Base-by-base conservation (phyloP, 2,113 vertebrate genomes). In the Dinomys branickii region DNA sequence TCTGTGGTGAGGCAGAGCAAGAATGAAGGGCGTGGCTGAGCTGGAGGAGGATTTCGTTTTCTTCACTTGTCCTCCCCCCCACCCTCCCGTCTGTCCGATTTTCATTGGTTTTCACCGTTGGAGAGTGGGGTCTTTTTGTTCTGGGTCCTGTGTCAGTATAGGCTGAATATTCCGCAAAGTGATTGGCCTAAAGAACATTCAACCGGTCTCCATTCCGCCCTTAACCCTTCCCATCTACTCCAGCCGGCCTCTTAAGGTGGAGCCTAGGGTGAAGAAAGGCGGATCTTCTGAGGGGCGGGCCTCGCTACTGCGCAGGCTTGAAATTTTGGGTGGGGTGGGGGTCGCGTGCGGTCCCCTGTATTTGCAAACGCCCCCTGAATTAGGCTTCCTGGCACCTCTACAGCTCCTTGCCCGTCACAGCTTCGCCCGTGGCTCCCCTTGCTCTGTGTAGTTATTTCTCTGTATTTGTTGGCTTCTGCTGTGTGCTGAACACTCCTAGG, bases 21-120 rank as follows among this genome's bases (percentile, higher is more conserved):
- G 97, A 98, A 96, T 97, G 86, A 97, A 96, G 91, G 97, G 97
- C 94, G 97, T 95, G 95, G 91, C 88, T 30, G 44, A 75, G 2
- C 28, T n/a, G 71, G 69, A 85, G 82, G 94, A 91, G 96, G 85
- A 85, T 19, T 85, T 94, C 7, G 0, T 56, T 50, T 56, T 4
- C 19, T 17, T 52, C 7, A 44, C 24, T 20, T 20, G 1, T 35
- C 35, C 10, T 47, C 59, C 14, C 11, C 47, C 54, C 47, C n/a
- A n/a, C 83, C 87, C n/a, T n/a, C n/a, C n/a, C n/a, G n/a, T 61
- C 20, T 38, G 3, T 24, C 52, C 3, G 4, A 9, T 84, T 88
- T 92, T 95, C 69, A 94, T 95, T 96, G 94, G 95, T 12, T 92
- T 94, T 90, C 38, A 61, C 22, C 12, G 0, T 59, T 8, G 1